A percentile compares a stretch with the other conserved stretches of the same genome.
Evolutionary conservation across 1,140 invertebrate genomes (phyloP).

Genomic region (Pseudobourletiella spinata): DNA sequence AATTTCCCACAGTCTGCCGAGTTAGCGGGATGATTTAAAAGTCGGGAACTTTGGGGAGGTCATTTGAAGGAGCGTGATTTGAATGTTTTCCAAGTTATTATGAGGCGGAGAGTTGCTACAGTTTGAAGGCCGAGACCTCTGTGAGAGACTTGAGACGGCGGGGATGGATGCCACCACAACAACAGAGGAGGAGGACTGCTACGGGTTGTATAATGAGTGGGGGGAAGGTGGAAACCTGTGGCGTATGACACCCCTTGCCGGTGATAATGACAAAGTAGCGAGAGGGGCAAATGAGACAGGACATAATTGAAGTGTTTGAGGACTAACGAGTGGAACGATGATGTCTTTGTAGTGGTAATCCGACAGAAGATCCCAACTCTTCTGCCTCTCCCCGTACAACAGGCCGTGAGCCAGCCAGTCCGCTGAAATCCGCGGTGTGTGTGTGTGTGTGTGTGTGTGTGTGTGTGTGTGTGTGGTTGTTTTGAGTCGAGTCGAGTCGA

Average conservation of each 20-base stretch:
- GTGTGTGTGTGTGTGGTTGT: too few relatives aligned
- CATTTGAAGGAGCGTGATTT: too few relatives aligned
- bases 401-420: background rate
- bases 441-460: background rate
- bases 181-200: background rate
- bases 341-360: constrained; percentile 8
- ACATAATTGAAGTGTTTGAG: constrained; percentile 4
- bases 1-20: too few relatives aligned
- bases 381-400: background rate
- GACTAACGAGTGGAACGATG: background rate
- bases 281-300: background rate
- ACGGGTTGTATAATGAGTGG: background rate
- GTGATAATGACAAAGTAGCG: background rate
- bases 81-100: too few relatives aligned
- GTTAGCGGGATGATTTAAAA: too few relatives aligned
- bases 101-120: too few relatives aligned
- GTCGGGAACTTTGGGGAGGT: too few relatives aligned
- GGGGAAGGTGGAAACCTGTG: background rate
- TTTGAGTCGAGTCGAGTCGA: too few relatives aligned
- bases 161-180: background rate
- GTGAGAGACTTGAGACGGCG: too few relatives aligned
- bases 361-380: background rate
- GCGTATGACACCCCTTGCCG: background rate
- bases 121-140: too few relatives aligned
- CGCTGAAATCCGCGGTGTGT: background rate